These are phyloP conservation scores for Clivina fossor DNA, from an alignment of 2,888 invertebrate genomes.

Conservation along the genomic window DNA sequence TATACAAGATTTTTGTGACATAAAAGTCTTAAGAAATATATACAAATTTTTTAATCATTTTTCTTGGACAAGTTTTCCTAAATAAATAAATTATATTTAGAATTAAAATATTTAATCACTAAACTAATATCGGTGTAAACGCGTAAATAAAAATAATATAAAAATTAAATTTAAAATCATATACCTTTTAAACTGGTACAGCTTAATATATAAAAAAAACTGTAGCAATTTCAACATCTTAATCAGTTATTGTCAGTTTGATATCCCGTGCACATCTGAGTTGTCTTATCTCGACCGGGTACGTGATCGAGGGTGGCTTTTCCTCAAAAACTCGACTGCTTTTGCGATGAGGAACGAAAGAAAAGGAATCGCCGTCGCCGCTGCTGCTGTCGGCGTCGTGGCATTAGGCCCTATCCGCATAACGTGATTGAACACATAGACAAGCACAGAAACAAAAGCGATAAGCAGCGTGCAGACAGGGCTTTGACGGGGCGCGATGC, in stretches of 20 bases:
- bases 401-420: conserved; percentile 7
- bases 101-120: background rate
- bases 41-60: background rate
- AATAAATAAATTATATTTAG: background rate
- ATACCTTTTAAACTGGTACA: too few species aligned
- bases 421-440: conserved; percentile 43
- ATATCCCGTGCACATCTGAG: background rate
- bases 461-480: conserved; percentile 54
- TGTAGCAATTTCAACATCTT: background rate
- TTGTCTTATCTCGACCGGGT: conserved; percentile 11
- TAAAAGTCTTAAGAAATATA: too few species aligned
- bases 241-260: background rate
- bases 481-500: conserved; percentile 53
- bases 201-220: too few species aligned
- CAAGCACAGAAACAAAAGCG: conserved; percentile 56
- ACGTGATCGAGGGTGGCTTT: background rate
- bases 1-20: too few species aligned
- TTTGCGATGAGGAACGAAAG: too few species aligned
- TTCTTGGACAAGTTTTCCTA: background rate
- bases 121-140: too few species aligned
- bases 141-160: too few species aligned
- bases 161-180: too few species aligned
- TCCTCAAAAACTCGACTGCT: too few species aligned
- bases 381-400: too few species aligned
- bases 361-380: too few species aligned